These are phyloP conservation scores for Chloromyia formosa DNA, from an alignment of 2,888 invertebrate genomes.

Conservation along the genomic window DNA sequence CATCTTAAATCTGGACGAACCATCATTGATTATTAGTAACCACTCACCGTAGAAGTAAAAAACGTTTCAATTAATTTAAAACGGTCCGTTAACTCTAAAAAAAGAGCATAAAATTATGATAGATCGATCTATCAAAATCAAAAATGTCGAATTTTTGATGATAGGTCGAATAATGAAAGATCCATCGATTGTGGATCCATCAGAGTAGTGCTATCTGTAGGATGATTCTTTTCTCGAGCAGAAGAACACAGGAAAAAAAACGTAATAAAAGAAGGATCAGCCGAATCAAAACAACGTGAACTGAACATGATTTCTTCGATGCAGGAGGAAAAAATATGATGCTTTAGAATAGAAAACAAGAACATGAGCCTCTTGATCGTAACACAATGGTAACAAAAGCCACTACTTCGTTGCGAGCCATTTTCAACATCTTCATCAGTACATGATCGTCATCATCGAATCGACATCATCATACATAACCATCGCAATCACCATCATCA, in stretches of 20 bases:
- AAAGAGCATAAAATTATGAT: slow-evolving; percentile 11
- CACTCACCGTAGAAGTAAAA: slow-evolving; percentile 16
- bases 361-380: not conserved
- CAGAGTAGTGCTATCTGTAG: too few species aligned
- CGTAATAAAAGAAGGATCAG: too few species aligned
- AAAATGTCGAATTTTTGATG: slow-evolving; percentile 36
- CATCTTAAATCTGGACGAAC: slow-evolving; percentile 19
- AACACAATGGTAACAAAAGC: slow-evolving; percentile 28
- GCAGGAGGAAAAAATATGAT: not conserved
- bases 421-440: slow-evolving; percentile 38
- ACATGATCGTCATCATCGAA: slow-evolving; percentile 19
- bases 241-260: too few species aligned
- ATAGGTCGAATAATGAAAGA: slow-evolving; percentile 16
- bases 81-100: slow-evolving; percentile 1
- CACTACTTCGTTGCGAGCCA: not conserved
- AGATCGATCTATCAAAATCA: slow-evolving; percentile 39
- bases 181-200: slow-evolving; percentile 8
- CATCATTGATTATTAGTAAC: slow-evolving; percentile 31
- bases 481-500: slow-evolving; percentile 21
- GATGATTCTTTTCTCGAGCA: too few species aligned
- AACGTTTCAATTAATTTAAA: slow-evolving; percentile 38
- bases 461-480: not conserved
- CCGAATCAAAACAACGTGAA: slow-evolving; percentile 7
- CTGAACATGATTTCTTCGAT: not conserved
- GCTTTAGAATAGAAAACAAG: not conserved